These are phyloP conservation scores for Atta texana DNA, from an alignment of 1,140 invertebrate species.

Conservation along the genomic window DNA sequence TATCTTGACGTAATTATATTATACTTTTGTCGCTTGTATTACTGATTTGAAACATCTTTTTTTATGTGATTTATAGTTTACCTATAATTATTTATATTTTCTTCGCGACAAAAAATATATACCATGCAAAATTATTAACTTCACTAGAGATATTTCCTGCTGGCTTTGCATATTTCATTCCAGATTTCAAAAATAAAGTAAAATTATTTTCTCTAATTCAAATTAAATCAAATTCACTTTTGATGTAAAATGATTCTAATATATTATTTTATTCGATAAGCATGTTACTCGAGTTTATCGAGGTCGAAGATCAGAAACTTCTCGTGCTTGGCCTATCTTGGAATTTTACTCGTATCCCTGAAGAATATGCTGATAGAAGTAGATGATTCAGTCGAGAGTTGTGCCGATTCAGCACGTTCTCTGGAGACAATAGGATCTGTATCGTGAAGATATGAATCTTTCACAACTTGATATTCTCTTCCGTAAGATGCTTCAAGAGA, in stretches of 20 bases:
- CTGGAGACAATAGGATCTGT: conserved; percentile 35
- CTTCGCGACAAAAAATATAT: background rate
- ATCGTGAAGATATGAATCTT: conserved; percentile 31
- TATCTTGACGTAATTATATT: conserved; percentile 6
- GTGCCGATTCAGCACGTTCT: conserved; percentile 11
- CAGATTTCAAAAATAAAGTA: background rate
- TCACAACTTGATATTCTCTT: conserved; percentile 35
- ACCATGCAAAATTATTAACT: background rate
- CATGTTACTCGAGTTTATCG: background rate
- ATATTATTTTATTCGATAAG: background rate
- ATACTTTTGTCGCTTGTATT: background rate
- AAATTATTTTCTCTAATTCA: background rate
- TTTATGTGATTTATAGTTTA: background rate
- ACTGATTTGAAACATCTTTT: background rate
- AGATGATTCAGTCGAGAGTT: conserved; percentile 14
- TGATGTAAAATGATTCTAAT: background rate
- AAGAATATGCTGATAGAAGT: conserved; percentile 43
- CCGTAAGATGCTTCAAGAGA: conserved; percentile 24
- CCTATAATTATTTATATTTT: conserved; percentile 8
- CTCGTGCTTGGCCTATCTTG: background rate
- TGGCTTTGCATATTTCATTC: background rate
- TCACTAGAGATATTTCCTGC: background rate
- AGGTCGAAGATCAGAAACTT: background rate
- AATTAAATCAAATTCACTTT: background rate
- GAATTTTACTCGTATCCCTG: background rate